These are phyloP conservation scores for Tadarida brasiliensis DNA, from an alignment of 2,797 vertebrate species.

Conservation along the genomic window DNA sequence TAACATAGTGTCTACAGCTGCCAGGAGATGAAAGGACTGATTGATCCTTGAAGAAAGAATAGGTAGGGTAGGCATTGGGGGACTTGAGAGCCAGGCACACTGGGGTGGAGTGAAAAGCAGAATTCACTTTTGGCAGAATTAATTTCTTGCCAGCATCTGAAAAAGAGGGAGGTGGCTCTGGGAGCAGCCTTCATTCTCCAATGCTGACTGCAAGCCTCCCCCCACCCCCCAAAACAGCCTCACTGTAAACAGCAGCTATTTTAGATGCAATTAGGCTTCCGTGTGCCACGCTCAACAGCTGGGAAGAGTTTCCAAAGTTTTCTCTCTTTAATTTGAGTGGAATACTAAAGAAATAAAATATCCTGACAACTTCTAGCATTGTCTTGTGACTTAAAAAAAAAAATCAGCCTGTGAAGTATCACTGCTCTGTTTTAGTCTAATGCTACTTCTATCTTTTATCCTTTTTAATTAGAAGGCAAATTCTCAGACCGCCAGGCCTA, in stretches of 20 bases:
- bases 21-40: slow-evolving; percentile 81
- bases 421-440: slow-evolving; percentile 95
- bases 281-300: slow-evolving; percentile 80
- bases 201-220: background rate
- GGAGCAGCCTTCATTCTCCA: slow-evolving; percentile 70
- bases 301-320: slow-evolving; percentile 87
- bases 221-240: slow-evolving; percentile 50
- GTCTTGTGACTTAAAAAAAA: slow-evolving; percentile 92
- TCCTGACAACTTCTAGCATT: slow-evolving; percentile 89
- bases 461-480: slow-evolving; percentile 99
- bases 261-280: slow-evolving; percentile 78
- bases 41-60: slow-evolving; percentile 87
- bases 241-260: slow-evolving; percentile 68
- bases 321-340: slow-evolving; percentile 22
- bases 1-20: slow-evolving; percentile 84
- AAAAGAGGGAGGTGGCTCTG: slow-evolving; percentile 73
- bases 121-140: slow-evolving; percentile 78
- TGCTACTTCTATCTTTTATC: slow-evolving; percentile 99
- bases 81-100: slow-evolving; percentile 77
- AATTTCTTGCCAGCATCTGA: slow-evolving; percentile 70
- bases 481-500: slow-evolving; percentile 99
- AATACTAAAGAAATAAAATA: slow-evolving; percentile 86
- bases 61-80: slow-evolving; percentile 80
- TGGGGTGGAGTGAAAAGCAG: slow-evolving; percentile 80
- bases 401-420: slow-evolving; percentile 93